Evolutionary conservation across 2,888 invertebrate genomes (phyloP).

Genomic region (Margaritifera margaritifera): DNA sequence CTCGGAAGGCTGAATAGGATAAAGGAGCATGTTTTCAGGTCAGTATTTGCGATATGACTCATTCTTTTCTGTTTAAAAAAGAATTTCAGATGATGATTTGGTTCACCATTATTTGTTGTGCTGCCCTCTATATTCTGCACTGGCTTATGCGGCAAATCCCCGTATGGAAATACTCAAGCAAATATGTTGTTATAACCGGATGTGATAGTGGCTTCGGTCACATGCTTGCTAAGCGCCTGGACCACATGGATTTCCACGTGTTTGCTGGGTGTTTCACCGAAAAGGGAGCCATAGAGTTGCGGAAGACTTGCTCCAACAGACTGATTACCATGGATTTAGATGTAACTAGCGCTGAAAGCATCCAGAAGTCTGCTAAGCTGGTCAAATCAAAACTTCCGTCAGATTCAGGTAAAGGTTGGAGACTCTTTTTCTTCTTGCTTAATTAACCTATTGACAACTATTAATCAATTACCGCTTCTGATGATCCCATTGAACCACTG

Average conservation of each 20-base stretch:
- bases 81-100: neutral
- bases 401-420: slow-evolving; percentile 33
- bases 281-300: slow-evolving; percentile 31
- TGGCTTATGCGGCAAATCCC: slow-evolving; percentile 26
- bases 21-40: too few species aligned
- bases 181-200: slow-evolving; percentile 60
- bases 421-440: too few species aligned
- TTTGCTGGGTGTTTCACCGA: slow-evolving; percentile 54
- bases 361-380: slow-evolving; percentile 20
- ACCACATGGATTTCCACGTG: slow-evolving; percentile 45
- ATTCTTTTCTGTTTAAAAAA: too few species aligned
- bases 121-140: neutral
- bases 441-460: too few species aligned
- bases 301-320: slow-evolving; percentile 25
- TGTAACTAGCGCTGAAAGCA: slow-evolving; percentile 41
- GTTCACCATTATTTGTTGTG: neutral
- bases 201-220: slow-evolving; percentile 63
- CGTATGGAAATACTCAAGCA: slow-evolving; percentile 32
- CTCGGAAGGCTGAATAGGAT: too few species aligned
- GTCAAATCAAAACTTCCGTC: slow-evolving; percentile 36
- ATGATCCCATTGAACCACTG: too few species aligned
- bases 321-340: slow-evolving; percentile 39
- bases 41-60: too few species aligned
- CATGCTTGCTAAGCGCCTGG: slow-evolving; percentile 47
- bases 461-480: too few species aligned